Percentiles rank a stretch among this genome's conserved stretches.
Evolutionary conservation across 1,140 invertebrate genomes (phyloP).

Genomic region (Drosophila oshimai): DNA sequence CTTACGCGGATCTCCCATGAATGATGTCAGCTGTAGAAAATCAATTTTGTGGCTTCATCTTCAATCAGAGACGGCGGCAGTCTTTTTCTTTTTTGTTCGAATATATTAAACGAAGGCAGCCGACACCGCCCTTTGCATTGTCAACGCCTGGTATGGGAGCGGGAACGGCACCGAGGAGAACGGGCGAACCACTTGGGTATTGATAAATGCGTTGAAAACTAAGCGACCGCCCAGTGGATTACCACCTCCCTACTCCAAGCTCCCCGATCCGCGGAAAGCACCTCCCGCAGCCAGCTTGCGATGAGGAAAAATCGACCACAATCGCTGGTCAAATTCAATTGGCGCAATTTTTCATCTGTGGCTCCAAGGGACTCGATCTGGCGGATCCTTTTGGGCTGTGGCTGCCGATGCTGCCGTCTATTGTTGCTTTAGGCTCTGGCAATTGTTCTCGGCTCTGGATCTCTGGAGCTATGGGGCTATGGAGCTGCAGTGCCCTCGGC

Average conservation of each 20-base stretch:
- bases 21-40: slow-evolving; percentile 41
- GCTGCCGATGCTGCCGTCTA: slow-evolving; percentile 48
- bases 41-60: slow-evolving; percentile 44
- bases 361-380: slow-evolving; percentile 65
- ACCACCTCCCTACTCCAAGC: slow-evolving; percentile 6
- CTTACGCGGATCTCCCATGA: background rate
- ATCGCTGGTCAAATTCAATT: slow-evolving; percentile 79
- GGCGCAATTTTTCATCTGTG: slow-evolving; percentile 77
- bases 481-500: slow-evolving; percentile 28
- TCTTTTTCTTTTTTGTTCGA: slow-evolving; percentile 13
- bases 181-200: slow-evolving; percentile 65
- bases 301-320: slow-evolving; percentile 53
- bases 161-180: background rate
- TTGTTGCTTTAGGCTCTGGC: slow-evolving; percentile 46
- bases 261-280: background rate
- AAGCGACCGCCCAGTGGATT: slow-evolving; percentile 78
- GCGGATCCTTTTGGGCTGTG: slow-evolving; percentile 37
- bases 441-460: slow-evolving; percentile 45
- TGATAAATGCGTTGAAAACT: slow-evolving; percentile 80
- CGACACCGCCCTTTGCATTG: slow-evolving; percentile 55
- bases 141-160: slow-evolving; percentile 51
- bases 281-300: slow-evolving; percentile 21
- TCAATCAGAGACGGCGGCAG: slow-evolving; percentile 42
- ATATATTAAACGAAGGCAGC: slow-evolving; percentile 27
- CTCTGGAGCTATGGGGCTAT: slow-evolving; percentile 30